Conservation (phyloP, 2,797 vertebrate species). For the Geotria australis region DNA sequence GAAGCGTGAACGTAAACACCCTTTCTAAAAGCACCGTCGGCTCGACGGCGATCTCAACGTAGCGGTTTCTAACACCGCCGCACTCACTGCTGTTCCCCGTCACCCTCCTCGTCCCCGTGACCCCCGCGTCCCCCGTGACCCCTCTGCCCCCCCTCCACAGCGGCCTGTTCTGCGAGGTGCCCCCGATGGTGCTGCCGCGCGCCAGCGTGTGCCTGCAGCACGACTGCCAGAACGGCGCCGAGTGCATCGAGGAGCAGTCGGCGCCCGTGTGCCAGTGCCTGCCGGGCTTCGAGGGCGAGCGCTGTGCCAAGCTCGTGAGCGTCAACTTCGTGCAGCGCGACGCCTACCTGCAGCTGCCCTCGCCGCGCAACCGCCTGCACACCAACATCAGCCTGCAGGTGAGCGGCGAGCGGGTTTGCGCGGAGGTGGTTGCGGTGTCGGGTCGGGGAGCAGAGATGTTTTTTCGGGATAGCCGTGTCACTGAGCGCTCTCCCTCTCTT, state of each 20-base stretch:
- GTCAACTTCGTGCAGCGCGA: conserved; percentile 75
- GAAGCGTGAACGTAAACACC: too few relatives aligned
- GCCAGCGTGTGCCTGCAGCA: conserved; percentile 82
- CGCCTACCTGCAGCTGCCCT: conserved; percentile 65
- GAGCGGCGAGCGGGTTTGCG: conserved; percentile 1
- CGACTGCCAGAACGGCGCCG: conserved; percentile 67
- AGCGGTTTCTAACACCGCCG: too few relatives aligned
- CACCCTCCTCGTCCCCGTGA: too few relatives aligned
- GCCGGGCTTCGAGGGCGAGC: conserved; percentile 57
- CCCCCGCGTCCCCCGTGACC: too few relatives aligned
- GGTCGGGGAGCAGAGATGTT: too few relatives aligned
- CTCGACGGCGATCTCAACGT: too few relatives aligned
- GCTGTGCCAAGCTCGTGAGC: conserved; percentile 58
- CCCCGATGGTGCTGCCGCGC: conserved; percentile 76
- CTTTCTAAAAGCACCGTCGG: too few relatives aligned
- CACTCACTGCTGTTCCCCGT: too few relatives aligned
- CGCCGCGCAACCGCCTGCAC: conserved; percentile 32
- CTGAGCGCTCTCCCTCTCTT: too few relatives aligned
- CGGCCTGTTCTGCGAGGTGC: conserved; percentile 76
- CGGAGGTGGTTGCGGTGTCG: too few relatives aligned
- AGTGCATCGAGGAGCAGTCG: conserved; percentile 40
- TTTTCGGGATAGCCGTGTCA: too few relatives aligned
- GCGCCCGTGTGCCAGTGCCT: conserved; percentile 71
- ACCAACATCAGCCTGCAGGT: conserved; percentile 91
- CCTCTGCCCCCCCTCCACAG: conserved; percentile 8